Evolutionary conservation across 2,797 vertebrate species (phyloP), one percentile per base, ranked within the genome.

Genomic region (Sebastes variabilis): DNA sequence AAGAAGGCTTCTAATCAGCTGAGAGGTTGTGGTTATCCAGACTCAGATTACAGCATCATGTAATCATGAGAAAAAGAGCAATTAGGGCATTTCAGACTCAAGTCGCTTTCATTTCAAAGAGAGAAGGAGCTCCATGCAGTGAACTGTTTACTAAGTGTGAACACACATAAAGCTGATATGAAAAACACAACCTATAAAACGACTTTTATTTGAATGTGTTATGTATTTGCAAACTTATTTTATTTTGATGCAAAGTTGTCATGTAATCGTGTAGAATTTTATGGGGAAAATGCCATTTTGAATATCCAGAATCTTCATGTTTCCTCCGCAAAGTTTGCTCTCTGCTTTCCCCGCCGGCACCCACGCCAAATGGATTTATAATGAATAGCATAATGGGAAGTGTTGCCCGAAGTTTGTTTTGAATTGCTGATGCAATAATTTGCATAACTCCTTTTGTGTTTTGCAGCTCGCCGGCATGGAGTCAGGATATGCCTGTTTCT

Each of bases 401-500:
- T 18, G 9, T 49, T 20, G 9, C 62, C 54, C 68, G 13, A 85
- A 68, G 67, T 71, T 68, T 80, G 34, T 84, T 88, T 80, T 85
- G 79, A 84, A 79, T 71, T 72, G 55, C 77, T 75, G 73, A 72
- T 76, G 61, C 67, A 46, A 25, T 68, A 36, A 81, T 85, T 80
- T 88, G 72, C 85, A 77, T 66, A 62, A 60, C 16, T 70, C 61
- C 56, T 36, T 65, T 79, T 74, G 29, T 89, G 64, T 87, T 25
- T 90, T 76, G 72, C 93, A 99, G 98, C 97, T 99, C 36, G 98
- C 98, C 3, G 98, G 98, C 32, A 98, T 99, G 97, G 98, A 99
- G 92, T 98, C 98, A 2, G 98, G 98, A 76, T 99, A 98, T 46
- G 98, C 98, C 72, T 99, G 98, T 94, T 99, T 99, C 95, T 99